A percentile compares a stretch with the other conserved stretches of the same genome.
Conservation (phyloP, 2,797 vertebrate species). For the Gallinago nigripennis region DNA sequence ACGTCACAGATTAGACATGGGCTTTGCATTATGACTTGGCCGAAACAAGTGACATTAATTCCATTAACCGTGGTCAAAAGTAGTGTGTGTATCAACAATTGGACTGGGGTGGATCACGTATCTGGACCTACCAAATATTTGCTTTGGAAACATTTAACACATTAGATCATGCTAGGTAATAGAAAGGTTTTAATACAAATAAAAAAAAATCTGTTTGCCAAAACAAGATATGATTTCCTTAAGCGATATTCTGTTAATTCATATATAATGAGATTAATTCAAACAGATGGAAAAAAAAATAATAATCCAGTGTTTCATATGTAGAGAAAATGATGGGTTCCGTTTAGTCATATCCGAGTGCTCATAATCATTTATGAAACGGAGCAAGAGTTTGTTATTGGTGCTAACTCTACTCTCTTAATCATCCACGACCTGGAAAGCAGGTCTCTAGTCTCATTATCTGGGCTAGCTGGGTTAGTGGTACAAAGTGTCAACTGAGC, state of each 20-base stretch:
- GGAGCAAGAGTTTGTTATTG: neutral
- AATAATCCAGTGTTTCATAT: neutral
- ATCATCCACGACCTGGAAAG: neutral
- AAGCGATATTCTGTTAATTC: neutral
- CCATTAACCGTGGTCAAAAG: conserved; percentile 49
- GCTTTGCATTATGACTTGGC: conserved; percentile 29
- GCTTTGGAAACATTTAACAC: conserved; percentile 31
- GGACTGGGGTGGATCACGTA: neutral
- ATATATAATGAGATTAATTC: neutral
- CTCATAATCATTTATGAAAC: neutral
- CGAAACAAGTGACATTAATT: conserved; percentile 59
- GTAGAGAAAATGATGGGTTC: neutral
- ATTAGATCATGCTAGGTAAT: conserved; percentile 5
- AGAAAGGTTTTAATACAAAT: neutral
- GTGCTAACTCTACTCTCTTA: neutral
- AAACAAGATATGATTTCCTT: neutral
- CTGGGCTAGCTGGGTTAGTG: neutral
- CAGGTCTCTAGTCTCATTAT: neutral
- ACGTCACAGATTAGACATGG: conserved; percentile 47
- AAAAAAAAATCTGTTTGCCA: neutral
- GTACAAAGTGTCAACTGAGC: neutral
- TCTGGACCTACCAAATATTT: conserved; percentile 18
- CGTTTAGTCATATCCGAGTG: accelerated
- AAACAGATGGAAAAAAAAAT: neutral
- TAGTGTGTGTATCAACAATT: neutral